phyloP scores from a whole-genome alignment of 2,888 invertebrate species.

The Spodoptera picta region DNA sequence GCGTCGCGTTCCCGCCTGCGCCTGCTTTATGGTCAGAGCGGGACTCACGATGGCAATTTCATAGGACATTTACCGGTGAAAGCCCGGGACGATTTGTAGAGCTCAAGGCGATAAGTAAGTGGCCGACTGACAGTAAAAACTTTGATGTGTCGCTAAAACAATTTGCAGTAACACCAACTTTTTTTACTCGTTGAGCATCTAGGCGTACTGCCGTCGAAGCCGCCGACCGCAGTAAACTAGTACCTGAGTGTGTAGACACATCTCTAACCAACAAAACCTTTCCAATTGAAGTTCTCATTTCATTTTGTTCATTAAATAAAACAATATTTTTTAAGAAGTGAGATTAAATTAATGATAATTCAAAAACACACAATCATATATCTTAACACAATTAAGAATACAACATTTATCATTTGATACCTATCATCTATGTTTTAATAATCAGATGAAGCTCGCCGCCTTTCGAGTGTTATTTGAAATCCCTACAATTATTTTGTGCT shows the following conservation, averaged over 20 bases:
- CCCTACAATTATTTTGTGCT: conserved; percentile 67
- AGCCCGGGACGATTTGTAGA: conserved; percentile 77
- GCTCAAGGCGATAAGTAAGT: conserved; percentile 75
- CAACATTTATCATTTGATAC: conserved; percentile 58
- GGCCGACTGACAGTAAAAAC: conserved; percentile 66
- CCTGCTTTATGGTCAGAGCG: conserved; percentile 80
- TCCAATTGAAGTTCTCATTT: too few relatives aligned
- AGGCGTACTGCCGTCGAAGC: conserved; percentile 13
- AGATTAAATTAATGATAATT: conserved; percentile 43
- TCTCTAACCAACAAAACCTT: too few relatives aligned
- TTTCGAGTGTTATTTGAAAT: conserved; percentile 49
- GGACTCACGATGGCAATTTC: conserved; percentile 86
- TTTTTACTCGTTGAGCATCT: conserved; percentile 17
- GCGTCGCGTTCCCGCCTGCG: conserved; percentile 74
- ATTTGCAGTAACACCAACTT: conserved; percentile 48
- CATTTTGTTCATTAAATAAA: conserved; percentile 11
- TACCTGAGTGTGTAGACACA: too few relatives aligned
- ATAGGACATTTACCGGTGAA: conserved; percentile 80
- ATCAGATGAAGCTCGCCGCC: conserved; percentile 43
- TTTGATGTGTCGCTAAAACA: conserved; percentile 70
- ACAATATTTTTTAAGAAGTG: conserved; percentile 19
- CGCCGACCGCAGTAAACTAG: conserved; percentile 6
- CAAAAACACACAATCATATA: conserved; percentile 44
- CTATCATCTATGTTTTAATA: conserved; percentile 45
- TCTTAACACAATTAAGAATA: conserved; percentile 56